Evolutionary conservation across 2,113 vertebrate genomes (phyloP), one percentile per base, ranked within the genome.

Genomic region (Brachyistius frenatus): DNA sequence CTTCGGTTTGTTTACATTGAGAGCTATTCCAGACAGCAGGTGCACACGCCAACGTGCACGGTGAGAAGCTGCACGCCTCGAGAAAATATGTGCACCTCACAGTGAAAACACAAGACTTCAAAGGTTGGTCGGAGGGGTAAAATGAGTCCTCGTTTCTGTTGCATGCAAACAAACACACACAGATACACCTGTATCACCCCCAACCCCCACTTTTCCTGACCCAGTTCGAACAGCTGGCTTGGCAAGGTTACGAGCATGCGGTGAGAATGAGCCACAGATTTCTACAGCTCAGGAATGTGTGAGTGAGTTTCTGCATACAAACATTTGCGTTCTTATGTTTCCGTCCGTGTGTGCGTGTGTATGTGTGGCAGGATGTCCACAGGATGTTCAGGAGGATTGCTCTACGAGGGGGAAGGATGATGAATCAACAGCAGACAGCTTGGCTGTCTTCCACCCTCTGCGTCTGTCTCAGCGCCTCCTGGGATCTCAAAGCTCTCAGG

Each of bases 1-100:
- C 73, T 86, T 85, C 66, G 85, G 73, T 90, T 86, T 91, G 91
- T 92, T 92, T 90, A 90, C 86, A 80, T 72, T 91, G 77, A 88
- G 76, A 88, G 73, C 62, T 83, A 61, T 82, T 86, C 88, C 78
- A 91, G 84, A 89, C 85, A 69, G 79, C 84, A 71, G 68, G 53
- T 52, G 70, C 82, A 73, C 83, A 76, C 71, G 23, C 56, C 46
- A 2, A 15, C 64, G 37, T 49, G 49, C 78, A 71, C 70, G 3
- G n/a, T 33, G 66, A 81, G 65, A 76, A 76, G 66, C 71, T 72
- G 73, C 58, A 76, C 78, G 63, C 69, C 66, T 72, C 31, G 1
- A 75, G 67, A 52, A 74, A 86, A 76, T 61, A 39, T 52, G 58
- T n/a, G 49, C 49, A 66, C 37, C 47, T 74, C 66, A 31, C 31